Evolutionary conservation across 2,888 invertebrate species (phyloP).

Genomic region (Calameuta filiformis): DNA sequence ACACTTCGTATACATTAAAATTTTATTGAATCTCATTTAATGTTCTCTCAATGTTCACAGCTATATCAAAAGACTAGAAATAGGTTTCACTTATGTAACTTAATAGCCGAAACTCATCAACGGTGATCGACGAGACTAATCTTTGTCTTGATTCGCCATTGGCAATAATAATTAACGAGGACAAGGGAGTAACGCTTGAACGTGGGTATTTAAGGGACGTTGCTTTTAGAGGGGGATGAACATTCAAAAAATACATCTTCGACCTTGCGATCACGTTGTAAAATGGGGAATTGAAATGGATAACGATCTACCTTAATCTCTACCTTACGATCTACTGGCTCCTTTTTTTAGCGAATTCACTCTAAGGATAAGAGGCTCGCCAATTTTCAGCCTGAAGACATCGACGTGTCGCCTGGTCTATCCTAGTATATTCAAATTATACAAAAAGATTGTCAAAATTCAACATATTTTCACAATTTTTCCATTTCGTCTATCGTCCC

Average conservation of each 20-base stretch:
- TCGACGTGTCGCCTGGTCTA: not conserved
- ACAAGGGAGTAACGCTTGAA: not conserved
- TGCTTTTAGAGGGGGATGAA: slow-evolving; percentile 2
- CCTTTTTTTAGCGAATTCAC: slow-evolving; percentile 6
- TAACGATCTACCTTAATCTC: slow-evolving; percentile 3
- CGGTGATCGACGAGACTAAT: slow-evolving; percentile 10
- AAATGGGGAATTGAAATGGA: slow-evolving; percentile 6
- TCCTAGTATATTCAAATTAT: slow-evolving; percentile 42
- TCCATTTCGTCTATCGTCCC: not conserved
- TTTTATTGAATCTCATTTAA: slow-evolving; percentile 41
- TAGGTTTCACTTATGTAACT: slow-evolving; percentile 8
- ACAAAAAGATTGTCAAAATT: slow-evolving; percentile 60
- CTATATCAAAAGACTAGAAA: slow-evolving; percentile 40
- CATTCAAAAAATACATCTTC: slow-evolving; percentile 14
- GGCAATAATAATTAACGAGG: slow-evolving; percentile 2
- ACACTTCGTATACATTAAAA: slow-evolving; percentile 41
- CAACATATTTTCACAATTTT: slow-evolving; percentile 26
- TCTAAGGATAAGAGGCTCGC: not conserved
- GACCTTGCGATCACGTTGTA: slow-evolving; percentile 10
- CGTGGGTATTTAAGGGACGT: not conserved
- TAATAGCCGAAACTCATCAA: slow-evolving; percentile 16
- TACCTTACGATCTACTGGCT: slow-evolving; percentile 6
- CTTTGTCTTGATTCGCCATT: slow-evolving; percentile 9
- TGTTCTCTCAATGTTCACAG: slow-evolving; percentile 33
- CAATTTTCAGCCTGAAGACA: not conserved